Conservation (phyloP, 2,888 invertebrate genomes). For the Dolichomitus sp. region DNA sequence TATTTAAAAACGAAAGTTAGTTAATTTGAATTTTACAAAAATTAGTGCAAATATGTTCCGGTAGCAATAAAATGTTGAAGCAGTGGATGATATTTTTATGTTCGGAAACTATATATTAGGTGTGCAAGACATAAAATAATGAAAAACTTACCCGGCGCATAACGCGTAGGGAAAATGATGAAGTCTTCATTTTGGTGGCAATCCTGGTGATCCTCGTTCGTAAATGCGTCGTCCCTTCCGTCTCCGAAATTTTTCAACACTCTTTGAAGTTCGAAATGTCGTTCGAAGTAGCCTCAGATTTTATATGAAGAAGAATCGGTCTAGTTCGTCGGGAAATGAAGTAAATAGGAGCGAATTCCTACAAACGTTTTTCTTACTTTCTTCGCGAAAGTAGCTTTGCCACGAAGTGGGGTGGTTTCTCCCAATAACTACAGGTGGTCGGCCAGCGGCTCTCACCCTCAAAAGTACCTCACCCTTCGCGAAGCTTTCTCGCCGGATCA, state of each 20-base stretch:
- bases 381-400: conserved; percentile 29
- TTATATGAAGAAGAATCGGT: conserved; percentile 2
- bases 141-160: conserved; percentile 91
- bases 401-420: conserved; percentile 48
- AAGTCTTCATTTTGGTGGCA: conserved; percentile 90
- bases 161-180: conserved; percentile 92
- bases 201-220: conserved; percentile 73
- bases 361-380: not conserved
- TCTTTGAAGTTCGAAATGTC: conserved; percentile 14
- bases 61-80: not conserved
- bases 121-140: conserved; percentile 3
- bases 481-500: conserved; percentile 31
- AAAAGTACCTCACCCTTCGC: conserved; percentile 50
- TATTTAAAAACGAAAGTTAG: not conserved
- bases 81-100: not conserved
- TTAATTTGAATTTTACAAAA: not conserved
- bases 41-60: not conserved
- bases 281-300: not conserved
- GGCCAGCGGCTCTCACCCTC: conserved; percentile 75
- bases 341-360: conserved; percentile 24
- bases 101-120: not conserved
- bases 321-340: conserved; percentile 14
- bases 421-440: conserved; percentile 83
- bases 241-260: not conserved
- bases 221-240: conserved; percentile 38